phyloP scores from a whole-genome alignment of 2,797 vertebrate species.

The Sarcophilus harrisii region DNA sequence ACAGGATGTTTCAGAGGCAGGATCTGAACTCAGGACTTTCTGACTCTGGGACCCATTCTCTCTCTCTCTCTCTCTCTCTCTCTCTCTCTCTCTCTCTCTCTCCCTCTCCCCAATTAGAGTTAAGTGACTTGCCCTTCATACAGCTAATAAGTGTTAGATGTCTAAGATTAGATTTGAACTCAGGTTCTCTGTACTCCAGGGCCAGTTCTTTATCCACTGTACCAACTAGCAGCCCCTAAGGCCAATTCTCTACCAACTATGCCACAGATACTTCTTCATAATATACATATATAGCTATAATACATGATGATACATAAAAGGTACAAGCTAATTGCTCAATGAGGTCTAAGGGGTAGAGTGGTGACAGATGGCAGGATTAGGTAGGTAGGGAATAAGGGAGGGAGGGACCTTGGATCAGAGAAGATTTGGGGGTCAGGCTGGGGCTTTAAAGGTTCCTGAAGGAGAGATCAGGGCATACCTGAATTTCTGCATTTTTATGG shows the following conservation, averaged over 20 bases:
- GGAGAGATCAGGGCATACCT: neutral
- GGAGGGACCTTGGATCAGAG: neutral
- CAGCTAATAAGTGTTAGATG: too few species aligned
- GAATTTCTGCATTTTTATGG: slow-evolving; percentile 48
- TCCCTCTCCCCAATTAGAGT: too few species aligned
- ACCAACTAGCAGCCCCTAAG: too few species aligned
- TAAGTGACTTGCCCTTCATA: too few species aligned
- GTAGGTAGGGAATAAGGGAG: neutral
- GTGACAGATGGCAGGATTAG: neutral
- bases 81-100: too few species aligned
- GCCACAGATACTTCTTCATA: neutral
- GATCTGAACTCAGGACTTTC: neutral
- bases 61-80: too few species aligned
- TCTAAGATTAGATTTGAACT: too few species aligned
- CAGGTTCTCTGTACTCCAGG: too few species aligned
- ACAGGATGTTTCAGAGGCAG: neutral
- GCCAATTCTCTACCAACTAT: neutral
- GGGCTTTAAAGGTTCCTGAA: neutral
- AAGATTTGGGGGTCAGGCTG: slow-evolving; percentile 1
- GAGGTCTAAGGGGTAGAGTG: neutral
- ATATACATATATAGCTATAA: neutral
- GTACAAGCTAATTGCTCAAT: neutral
- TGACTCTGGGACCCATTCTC: neutral
- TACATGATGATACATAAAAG: neutral
- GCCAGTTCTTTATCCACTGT: too few species aligned